Percentiles rank a stretch among this genome's conserved stretches.
These are phyloP conservation scores for Bedellia somnulentella DNA, from an alignment of 2,888 invertebrate genomes.

Conservation along the genomic window DNA sequence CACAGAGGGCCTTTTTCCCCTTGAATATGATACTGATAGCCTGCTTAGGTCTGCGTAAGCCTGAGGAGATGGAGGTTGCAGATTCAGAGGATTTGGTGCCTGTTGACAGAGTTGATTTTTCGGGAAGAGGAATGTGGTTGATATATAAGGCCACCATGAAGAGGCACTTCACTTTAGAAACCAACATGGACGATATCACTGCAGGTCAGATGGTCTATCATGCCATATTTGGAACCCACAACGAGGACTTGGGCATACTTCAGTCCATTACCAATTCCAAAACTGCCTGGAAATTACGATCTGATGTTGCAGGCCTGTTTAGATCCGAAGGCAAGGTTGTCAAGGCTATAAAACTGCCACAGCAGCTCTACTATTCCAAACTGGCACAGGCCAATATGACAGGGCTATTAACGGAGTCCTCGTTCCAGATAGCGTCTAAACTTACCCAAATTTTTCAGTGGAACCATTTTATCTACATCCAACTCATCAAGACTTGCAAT, in stretches of 20 bases:
- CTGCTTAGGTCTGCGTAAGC: background rate
- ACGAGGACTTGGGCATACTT: conserved; percentile 10
- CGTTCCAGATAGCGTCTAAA: too few relatives aligned
- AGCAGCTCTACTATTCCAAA: too few relatives aligned
- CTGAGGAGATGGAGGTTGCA: conserved; percentile 5
- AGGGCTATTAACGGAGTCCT: too few relatives aligned
- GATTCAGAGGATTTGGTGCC: background rate
- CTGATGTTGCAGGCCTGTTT: too few relatives aligned
- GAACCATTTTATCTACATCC: too few relatives aligned
- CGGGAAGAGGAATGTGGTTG: conserved; percentile 6
- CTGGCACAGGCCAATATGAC: too few relatives aligned
- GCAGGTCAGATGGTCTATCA: conserved; percentile 10
- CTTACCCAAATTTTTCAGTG: too few relatives aligned
- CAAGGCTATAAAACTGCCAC: too few relatives aligned
- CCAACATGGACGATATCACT: conserved; percentile 6
- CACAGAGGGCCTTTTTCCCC: conserved; percentile 6
- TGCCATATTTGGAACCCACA: conserved; percentile 10
- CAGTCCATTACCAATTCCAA: too few relatives aligned
- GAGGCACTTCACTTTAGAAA: conserved; percentile 5
- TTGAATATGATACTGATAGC: conserved; percentile 1
- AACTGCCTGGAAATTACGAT: too few relatives aligned
- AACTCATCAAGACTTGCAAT: too few relatives aligned
- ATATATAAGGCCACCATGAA: conserved; percentile 2
- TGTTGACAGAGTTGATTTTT: background rate
- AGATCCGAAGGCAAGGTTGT: too few relatives aligned